Percentiles rank a stretch among this genome's conserved stretches.
These are phyloP conservation scores for Cynoglossus semilaevis DNA, from an alignment of 2,113 vertebrate species.

Conservation along the genomic window DNA sequence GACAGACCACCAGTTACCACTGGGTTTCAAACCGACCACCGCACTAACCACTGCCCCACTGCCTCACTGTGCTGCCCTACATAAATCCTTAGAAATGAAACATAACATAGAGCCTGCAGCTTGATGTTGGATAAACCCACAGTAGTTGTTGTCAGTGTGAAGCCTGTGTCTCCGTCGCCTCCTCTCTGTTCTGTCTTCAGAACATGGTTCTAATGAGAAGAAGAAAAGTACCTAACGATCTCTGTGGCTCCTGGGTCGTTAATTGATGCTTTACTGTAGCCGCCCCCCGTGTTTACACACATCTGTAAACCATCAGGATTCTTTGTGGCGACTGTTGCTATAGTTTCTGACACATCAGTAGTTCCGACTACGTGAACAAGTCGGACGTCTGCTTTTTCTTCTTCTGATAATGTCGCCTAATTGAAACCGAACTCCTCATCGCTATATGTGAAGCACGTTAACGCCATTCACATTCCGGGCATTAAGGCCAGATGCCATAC, in stretches of 20 bases:
- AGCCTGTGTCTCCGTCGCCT: not conserved
- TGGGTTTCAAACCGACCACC: too few species aligned
- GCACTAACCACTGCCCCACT: too few species aligned
- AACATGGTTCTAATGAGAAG: conserved; percentile 31
- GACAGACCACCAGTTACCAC: too few species aligned
- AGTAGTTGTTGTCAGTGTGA: too few species aligned
- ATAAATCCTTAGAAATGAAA: too few species aligned
- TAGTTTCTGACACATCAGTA: conserved; percentile 27
- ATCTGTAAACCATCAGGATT: conserved; percentile 10
- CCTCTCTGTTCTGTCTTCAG: not conserved
- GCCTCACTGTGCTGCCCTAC: too few species aligned
- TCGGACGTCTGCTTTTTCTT: conserved; percentile 23
- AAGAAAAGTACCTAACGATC: conserved; percentile 2
- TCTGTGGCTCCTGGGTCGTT: conserved; percentile 19
- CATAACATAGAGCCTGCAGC: too few species aligned
- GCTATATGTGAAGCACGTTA: conserved; percentile 21
- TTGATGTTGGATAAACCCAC: too few species aligned
- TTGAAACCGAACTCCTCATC: conserved; percentile 43
- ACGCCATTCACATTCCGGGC: conserved; percentile 19
- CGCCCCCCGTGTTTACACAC: conserved; percentile 36
- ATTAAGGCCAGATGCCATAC: conserved; percentile 1
- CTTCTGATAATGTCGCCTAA: conserved; percentile 33
- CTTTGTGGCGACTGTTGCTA: conserved; percentile 17
- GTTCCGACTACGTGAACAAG: conserved; percentile 35
- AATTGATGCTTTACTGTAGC: conserved; percentile 9